phyloP scores from a whole-genome alignment of 2,113 vertebrate genomes.

The Pterocles burchelli region DNA sequence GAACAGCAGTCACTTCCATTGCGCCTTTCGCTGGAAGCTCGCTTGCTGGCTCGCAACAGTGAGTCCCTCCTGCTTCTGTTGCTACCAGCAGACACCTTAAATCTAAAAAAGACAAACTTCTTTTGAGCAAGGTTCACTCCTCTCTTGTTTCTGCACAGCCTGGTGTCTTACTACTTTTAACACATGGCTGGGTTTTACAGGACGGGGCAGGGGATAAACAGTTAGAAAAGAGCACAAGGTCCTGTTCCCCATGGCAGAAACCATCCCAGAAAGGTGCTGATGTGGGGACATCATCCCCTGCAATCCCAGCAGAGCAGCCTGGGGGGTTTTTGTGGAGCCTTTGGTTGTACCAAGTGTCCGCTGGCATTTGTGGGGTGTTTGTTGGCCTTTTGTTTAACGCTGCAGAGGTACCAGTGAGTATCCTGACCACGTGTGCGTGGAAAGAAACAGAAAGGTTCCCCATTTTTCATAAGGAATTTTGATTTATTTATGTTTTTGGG shows the following conservation, averaged over 20 bases:
- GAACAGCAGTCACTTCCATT: neutral
- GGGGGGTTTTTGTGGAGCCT: neutral
- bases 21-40: neutral
- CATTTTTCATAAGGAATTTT: neutral
- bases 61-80: neutral
- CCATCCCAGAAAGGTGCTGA: fast-evolving
- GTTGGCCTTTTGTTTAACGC: neutral
- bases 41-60: neutral
- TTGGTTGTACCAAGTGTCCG: neutral
- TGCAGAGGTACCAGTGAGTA: fast-evolving
- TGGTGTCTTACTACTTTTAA: neutral
- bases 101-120: neutral
- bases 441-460: neutral
- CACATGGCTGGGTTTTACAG: neutral
- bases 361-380: fast-evolving
- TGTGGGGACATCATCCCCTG: neutral
- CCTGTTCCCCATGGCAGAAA: neutral
- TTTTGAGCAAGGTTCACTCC: neutral
- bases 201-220: neutral
- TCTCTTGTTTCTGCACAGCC: neutral
- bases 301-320: fast-evolving
- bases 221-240: neutral
- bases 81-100: neutral
- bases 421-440: fast-evolving
- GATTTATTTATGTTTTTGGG: too few relatives aligned